Percentiles rank a stretch among this genome's conserved stretches.
Conservation (phyloP, 2,888 invertebrate genomes). For the Leucoma salicis region DNA sequence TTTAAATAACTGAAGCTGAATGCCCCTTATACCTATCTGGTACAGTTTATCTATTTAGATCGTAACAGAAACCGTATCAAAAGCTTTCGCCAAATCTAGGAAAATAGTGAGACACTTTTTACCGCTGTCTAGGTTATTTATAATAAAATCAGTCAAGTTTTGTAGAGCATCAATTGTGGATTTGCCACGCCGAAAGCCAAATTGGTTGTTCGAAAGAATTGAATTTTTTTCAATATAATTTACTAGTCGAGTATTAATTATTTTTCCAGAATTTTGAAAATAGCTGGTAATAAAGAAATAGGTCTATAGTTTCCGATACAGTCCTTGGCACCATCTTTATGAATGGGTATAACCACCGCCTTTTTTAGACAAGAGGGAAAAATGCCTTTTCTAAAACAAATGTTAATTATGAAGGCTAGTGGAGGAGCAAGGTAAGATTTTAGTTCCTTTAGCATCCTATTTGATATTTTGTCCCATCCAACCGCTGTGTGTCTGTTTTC, state of each 20-base stretch:
- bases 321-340: not conserved
- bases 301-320: not conserved
- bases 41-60: not conserved
- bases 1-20: not conserved
- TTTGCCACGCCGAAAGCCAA: not conserved
- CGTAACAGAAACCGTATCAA: no score
- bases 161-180: not conserved
- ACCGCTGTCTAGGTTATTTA: not conserved
- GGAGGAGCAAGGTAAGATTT: not conserved
- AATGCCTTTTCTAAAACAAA: not conserved
- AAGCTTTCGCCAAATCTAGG: no score
- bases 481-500: not conserved
- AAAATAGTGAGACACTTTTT: not conserved
- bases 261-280: not conserved
- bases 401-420: not conserved
- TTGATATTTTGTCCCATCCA: not conserved
- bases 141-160: not conserved
- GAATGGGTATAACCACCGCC: not conserved
- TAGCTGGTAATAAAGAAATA: not conserved
- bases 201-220: not conserved
- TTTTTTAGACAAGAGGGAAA: not conserved
- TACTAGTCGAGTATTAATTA: not conserved
- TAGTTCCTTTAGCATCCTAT: not conserved
- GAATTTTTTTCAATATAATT: not conserved
- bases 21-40: no score